Conservation (phyloP, 2,113 vertebrate genomes). For the Tympanuchus pallidicinctus region DNA sequence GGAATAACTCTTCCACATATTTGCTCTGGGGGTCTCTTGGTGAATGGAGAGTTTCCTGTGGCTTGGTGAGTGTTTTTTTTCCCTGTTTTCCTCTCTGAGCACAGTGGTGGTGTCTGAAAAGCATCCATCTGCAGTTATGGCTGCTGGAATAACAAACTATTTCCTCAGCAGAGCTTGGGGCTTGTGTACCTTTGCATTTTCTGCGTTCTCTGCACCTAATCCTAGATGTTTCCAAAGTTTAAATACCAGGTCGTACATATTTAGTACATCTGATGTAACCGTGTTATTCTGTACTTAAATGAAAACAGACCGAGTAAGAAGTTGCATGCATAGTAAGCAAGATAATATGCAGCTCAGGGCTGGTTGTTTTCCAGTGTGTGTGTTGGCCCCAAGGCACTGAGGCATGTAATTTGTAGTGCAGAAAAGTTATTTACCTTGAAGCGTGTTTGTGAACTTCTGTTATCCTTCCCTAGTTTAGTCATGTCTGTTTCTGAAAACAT, state of each 20-base stretch:
- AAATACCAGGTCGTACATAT: not conserved
- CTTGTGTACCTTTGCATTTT: rapidly evolving
- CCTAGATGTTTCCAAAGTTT: not conserved
- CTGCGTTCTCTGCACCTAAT: not conserved
- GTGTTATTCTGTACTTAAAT: not conserved
- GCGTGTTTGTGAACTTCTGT: not conserved
- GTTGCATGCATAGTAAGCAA: not conserved
- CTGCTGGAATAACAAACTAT: rapidly evolving
- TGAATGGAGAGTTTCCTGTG: rapidly evolving
- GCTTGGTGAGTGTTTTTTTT: not conserved
- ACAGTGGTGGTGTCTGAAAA: not conserved
- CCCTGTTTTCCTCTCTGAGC: not conserved
- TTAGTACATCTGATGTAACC: not conserved
- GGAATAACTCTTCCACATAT: not conserved
- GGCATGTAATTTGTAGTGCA: not conserved
- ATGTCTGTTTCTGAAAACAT: not conserved
- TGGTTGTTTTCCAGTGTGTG: not conserved
- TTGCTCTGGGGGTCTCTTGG: no score
- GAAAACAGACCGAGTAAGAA: not conserved
- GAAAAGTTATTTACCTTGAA: not conserved
- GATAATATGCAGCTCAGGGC: not conserved
- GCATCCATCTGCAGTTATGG: not conserved
- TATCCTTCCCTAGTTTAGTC: not conserved
- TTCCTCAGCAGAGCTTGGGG: not conserved
- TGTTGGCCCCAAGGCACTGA: not conserved